A percentile compares a stretch with the other conserved stretches of the same genome.
These are phyloP conservation scores for Propithecus deckenii DNA, from an alignment of 2,797 vertebrate genomes.

Conservation along the genomic window DNA sequence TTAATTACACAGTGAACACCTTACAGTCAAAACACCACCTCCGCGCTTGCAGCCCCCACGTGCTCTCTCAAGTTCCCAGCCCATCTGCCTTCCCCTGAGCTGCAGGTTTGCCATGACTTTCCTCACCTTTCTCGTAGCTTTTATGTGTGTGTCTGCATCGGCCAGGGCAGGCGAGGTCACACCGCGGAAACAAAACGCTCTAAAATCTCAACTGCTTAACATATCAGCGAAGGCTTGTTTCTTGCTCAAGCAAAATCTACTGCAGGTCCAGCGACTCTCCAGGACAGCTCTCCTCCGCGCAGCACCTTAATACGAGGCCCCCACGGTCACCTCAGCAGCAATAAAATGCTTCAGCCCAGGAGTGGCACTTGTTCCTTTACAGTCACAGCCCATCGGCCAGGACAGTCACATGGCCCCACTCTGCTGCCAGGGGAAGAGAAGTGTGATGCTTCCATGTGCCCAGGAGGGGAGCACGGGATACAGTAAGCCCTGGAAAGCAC, in stretches of 20 bases:
- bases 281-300: neutral
- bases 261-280: neutral
- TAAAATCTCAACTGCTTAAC: neutral
- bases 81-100: neutral
- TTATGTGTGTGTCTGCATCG: rapidly evolving
- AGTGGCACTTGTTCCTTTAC: neutral
- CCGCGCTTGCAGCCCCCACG: neutral
- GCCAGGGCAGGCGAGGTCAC: neutral
- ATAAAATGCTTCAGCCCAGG: neutral
- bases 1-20: neutral
- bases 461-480: neutral
- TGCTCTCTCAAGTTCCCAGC: neutral
- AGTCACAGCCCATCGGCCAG: neutral
- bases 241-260: neutral
- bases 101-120: neutral
- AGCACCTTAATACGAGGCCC: neutral
- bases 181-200: neutral
- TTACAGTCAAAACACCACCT: neutral
- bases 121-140: neutral
- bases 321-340: neutral
- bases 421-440: neutral
- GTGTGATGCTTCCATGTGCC: neutral
- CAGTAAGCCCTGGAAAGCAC: neutral
- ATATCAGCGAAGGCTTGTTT: neutral
- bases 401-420: neutral